These are phyloP conservation scores for Chelonus formosanus DNA, from an alignment of 2,888 invertebrate genomes.

Conservation along the genomic window DNA sequence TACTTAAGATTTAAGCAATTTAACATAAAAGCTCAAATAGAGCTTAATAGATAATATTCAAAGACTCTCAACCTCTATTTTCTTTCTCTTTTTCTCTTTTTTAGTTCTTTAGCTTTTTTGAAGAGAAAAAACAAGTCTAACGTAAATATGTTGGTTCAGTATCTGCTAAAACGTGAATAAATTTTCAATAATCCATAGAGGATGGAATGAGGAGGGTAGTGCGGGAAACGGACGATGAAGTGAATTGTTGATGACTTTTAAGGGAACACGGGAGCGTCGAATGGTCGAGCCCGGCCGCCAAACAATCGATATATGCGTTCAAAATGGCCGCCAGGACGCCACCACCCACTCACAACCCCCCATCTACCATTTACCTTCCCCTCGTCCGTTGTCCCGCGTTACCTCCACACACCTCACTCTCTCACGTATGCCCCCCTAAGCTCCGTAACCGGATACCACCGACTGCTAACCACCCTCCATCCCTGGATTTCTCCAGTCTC, in stretches of 20 bases:
- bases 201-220: conserved; percentile 4
- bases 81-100: no score
- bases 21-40: no score
- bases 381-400: conserved; percentile 41
- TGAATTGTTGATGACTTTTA: conserved; percentile 41
- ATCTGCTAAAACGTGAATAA: conserved; percentile 32
- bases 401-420: conserved; percentile 37
- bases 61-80: no score
- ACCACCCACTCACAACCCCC: conserved; percentile 55
- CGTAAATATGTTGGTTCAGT: not conserved
- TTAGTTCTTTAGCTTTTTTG: no score
- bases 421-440: conserved; percentile 58
- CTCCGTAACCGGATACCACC: conserved; percentile 61
- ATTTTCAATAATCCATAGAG: conserved; percentile 28
- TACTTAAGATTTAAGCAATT: conserved; percentile 7
- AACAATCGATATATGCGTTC: conserved; percentile 67
- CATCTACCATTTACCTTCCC: conserved; percentile 44
- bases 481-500: conserved; percentile 30
- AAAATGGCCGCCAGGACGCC: conserved; percentile 65
- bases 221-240: not conserved
- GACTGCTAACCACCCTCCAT: conserved; percentile 56
- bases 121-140: no score
- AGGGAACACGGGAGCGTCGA: conserved; percentile 46
- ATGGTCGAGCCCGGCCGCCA: conserved; percentile 65
- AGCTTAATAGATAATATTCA: no score